Evolutionary conservation across 2,797 vertebrate species (phyloP), one percentile per base, ranked within the genome.

Genomic region (Myripristis jacobus): DNA sequence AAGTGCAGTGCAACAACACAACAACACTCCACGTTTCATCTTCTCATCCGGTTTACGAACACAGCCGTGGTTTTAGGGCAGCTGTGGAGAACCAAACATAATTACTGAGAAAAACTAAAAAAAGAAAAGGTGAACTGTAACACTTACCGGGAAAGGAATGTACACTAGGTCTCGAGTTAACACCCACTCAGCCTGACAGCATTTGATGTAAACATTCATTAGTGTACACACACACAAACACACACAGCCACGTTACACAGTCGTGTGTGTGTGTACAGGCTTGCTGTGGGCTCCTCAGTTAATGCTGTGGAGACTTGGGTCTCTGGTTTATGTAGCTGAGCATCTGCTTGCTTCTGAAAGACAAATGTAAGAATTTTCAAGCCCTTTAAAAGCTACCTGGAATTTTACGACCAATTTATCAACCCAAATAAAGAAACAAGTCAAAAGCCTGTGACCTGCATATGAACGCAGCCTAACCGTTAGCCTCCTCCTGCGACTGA

Each of bases 201-300:
- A 44, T 51, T 56, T 55, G 27, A 88, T 79, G 83, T 85, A 89
- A 89, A 86, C 85, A 87, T 82, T 87, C 82, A 89, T 88, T 89
- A 84, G 56, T 59, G 60, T 65, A 61, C 9, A 67, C 21, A 61
- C 44, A 51, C 24, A 47, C 38, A 60, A 36, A 52, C 67, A 70
- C 69, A 50, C 36, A 56, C 29, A 52, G 24, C 16, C 7, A 43
- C 0, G 6, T 50, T 41, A 38, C 41, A 59, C 9, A 19, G 11
- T 6, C 0, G 1, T 46, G 48, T 51, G 51, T 62, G n/a, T n/a
- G n/a, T n/a, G n/a, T n/a, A n/a, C n/a, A 43, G 7, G 27, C 79
- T 61, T 25, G 73, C 69, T 53, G 31, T n/a, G 31, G 64, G 59
- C 61, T 57, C 15, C 21, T 70, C 25, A 21, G 73, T 12, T 24